These are phyloP conservation scores for Iselma pallidipennis DNA, from an alignment of 2,888 invertebrate species.

Conservation along the genomic window DNA sequence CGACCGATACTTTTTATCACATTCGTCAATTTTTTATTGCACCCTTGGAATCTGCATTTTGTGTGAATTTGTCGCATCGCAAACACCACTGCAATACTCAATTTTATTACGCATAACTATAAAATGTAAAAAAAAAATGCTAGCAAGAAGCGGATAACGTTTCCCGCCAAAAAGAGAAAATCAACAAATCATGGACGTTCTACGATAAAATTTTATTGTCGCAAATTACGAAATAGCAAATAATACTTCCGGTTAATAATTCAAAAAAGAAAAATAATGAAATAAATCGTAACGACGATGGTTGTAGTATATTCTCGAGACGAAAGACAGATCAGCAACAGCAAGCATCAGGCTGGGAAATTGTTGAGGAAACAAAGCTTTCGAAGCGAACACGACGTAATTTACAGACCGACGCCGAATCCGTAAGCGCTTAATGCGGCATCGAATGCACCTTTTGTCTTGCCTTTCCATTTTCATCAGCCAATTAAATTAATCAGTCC, in stretches of 20 bases:
- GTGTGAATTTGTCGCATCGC: background rate
- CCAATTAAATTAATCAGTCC: background rate
- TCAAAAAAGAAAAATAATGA: background rate
- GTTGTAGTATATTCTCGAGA: background rate
- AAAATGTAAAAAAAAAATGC: too few relatives aligned
- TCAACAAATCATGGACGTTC: too few relatives aligned
- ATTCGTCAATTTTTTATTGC: background rate
- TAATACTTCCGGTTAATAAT: background rate
- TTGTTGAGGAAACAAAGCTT: slow-evolving; percentile 23
- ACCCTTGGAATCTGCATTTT: background rate
- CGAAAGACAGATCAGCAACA: background rate
- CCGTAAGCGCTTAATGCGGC: background rate
- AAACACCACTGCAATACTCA: background rate
- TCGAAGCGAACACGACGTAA: slow-evolving; percentile 9
- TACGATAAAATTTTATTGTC: background rate
- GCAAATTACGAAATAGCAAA: background rate
- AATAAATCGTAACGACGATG: background rate
- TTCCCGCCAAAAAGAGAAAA: too few relatives aligned
- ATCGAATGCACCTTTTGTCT: slow-evolving; percentile 1
- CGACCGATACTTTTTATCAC: background rate
- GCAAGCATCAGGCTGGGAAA: slow-evolving; percentile 10
- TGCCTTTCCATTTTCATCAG: background rate
- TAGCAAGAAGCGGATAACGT: too few relatives aligned
- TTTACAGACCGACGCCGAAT: slow-evolving; percentile 8
- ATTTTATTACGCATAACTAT: background rate